Percentiles rank a stretch among this genome's conserved stretches.
phyloP scores from a whole-genome alignment of 2,113 vertebrate species.

The Esox niger region DNA sequence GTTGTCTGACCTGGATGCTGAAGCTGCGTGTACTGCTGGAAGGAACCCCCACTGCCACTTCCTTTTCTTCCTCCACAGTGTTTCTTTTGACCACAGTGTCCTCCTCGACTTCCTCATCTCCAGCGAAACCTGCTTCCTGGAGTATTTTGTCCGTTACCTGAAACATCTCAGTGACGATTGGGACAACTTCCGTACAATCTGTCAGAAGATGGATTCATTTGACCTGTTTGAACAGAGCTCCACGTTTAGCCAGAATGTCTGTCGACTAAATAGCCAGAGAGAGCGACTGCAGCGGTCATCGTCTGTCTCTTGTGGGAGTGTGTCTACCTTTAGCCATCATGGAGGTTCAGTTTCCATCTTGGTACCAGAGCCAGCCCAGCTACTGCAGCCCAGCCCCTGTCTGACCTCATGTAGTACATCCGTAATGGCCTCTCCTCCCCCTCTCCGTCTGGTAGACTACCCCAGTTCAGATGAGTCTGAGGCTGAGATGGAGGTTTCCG shows the following conservation, averaged over 20 bases:
- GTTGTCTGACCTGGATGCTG: constrained; percentile 8
- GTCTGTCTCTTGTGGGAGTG: not conserved
- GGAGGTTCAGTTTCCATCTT: not conserved
- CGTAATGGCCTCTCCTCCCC: not conserved
- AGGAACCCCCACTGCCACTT: constrained; percentile 91
- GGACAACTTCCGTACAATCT: constrained; percentile 69
- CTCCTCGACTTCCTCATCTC: constrained; percentile 95
- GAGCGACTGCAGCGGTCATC: not conserved
- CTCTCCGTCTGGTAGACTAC: constrained; percentile 78
- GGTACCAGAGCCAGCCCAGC: not conserved
- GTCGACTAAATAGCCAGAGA: not conserved
- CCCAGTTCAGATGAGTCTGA: constrained; percentile 86
- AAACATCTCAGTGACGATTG: constrained; percentile 80
- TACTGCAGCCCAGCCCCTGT: not conserved
- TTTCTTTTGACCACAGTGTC: constrained; percentile 84
- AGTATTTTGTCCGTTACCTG: constrained; percentile 89
- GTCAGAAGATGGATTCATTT: constrained; percentile 51
- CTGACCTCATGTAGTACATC: not conserved
- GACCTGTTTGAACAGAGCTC: not conserved
- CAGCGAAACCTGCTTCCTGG: constrained; percentile 91
- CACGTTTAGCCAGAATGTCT: no score
- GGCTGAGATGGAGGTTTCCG: constrained; percentile 50
- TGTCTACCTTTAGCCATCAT: not conserved
- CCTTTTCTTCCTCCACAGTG: constrained; percentile 77
- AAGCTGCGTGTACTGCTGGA: constrained; percentile 60